Evolutionary conservation across 2,113 vertebrate genomes (phyloP).

Genomic region (Hyaena hyaena): DNA sequence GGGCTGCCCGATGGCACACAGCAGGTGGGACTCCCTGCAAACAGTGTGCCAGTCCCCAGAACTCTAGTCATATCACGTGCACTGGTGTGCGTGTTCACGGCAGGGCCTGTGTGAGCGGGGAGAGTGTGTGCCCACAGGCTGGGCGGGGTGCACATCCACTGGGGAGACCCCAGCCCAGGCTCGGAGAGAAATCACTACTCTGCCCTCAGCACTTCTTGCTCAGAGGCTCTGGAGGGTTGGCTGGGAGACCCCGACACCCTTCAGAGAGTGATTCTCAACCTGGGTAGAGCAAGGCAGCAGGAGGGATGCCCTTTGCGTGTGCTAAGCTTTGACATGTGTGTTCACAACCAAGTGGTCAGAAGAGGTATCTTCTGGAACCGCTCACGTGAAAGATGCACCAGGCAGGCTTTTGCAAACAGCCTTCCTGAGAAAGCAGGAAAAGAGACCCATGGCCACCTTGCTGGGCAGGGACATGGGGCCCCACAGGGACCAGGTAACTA

Average conservation of each 20-base stretch:
- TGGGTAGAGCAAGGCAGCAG: no score
- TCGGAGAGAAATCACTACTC: neutral
- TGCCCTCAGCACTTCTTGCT: neutral
- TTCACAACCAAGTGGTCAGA: neutral
- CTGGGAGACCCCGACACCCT: neutral
- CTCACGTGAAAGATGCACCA: neutral
- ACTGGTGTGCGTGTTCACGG: neutral
- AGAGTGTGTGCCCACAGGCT: rapidly evolving
- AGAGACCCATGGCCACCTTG: neutral
- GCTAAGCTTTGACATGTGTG: neutral
- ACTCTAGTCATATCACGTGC: rapidly evolving
- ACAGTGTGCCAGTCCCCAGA: neutral
- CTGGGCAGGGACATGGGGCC: neutral
- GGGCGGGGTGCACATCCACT: rapidly evolving
- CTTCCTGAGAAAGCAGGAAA: neutral
- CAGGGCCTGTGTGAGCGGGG: neutral
- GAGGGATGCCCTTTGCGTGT: rapidly evolving
- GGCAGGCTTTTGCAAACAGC: neutral
- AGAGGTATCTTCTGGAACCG: neutral
- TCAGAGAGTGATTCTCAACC: no score
- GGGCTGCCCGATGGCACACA: neutral
- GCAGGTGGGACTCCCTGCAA: neutral
- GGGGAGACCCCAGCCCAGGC: neutral
- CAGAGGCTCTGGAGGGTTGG: no score
- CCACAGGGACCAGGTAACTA: neutral